Percentiles rank a stretch among this genome's conserved stretches.
Conservation (phyloP, 2,888 invertebrate species). For the Drosophila sordidula region DNA sequence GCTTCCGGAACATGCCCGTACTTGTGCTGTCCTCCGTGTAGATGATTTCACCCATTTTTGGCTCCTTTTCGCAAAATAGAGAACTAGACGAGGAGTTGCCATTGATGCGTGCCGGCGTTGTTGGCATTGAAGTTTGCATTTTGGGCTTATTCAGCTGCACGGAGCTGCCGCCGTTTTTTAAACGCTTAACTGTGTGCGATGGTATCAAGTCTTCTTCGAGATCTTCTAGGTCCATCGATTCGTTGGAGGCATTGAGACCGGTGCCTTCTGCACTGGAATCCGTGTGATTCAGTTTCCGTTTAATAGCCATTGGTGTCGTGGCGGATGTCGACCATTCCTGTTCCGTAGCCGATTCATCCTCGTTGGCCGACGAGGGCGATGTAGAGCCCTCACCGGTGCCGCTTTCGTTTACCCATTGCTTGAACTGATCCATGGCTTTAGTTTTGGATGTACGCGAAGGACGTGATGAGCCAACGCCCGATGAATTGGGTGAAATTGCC, state of each 20-base stretch:
- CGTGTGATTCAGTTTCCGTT: slow-evolving; percentile 86
- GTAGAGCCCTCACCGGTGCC: slow-evolving; percentile 86
- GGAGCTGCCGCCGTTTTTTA: slow-evolving; percentile 83
- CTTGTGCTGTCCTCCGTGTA: slow-evolving; percentile 83
- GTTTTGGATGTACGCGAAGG: slow-evolving; percentile 88
- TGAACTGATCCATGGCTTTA: slow-evolving; percentile 92
- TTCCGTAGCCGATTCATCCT: slow-evolving; percentile 65
- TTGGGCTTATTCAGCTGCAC: slow-evolving; percentile 77
- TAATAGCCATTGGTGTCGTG: slow-evolving; percentile 67
- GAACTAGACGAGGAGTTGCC: slow-evolving; percentile 64
- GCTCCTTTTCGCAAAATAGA: slow-evolving; percentile 24
- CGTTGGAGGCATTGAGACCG: slow-evolving; percentile 85
- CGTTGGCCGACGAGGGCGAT: slow-evolving; percentile 85
- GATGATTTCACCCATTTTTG: slow-evolving; percentile 83
- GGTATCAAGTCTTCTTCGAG: slow-evolving; percentile 86
- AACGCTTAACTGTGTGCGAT: slow-evolving; percentile 86
- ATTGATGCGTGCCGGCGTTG: slow-evolving; percentile 75
- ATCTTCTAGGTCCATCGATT: slow-evolving; percentile 85
- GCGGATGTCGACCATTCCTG: slow-evolving; percentile 71
- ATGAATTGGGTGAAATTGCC: slow-evolving; percentile 82
- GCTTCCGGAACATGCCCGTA: slow-evolving; percentile 84
- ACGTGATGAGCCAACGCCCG: slow-evolving; percentile 76
- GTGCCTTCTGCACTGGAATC: slow-evolving; percentile 76
- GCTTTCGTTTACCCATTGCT: slow-evolving; percentile 89
- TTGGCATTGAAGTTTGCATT: slow-evolving; percentile 35